These are phyloP conservation scores for Bos javanicus DNA, from an alignment of 2,113 vertebrate genomes.

Conservation along the genomic window DNA sequence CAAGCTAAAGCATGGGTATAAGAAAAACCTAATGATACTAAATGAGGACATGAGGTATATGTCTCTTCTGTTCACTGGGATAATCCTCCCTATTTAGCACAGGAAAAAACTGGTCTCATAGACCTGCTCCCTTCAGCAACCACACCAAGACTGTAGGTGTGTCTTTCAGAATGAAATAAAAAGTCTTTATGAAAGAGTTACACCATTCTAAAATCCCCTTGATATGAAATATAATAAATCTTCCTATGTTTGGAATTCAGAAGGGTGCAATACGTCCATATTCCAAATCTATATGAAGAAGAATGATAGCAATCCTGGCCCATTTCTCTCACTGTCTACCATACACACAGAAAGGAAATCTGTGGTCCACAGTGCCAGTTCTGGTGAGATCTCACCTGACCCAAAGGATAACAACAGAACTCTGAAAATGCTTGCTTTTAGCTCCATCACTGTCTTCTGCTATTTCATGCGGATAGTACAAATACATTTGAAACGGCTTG, in stretches of 20 bases:
- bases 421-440: neutral
- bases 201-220: neutral
- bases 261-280: neutral
- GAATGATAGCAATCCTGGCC: accelerated
- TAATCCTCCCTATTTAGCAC: neutral
- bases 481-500: neutral
- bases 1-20: neutral
- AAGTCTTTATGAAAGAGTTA: neutral
- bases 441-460: neutral
- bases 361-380: neutral
- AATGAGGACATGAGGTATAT: neutral
- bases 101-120: neutral
- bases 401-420: neutral
- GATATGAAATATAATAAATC: neutral
- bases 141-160: neutral
- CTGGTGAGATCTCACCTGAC: neutral
- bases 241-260: neutral
- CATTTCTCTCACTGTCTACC: neutral
- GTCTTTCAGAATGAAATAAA: neutral
- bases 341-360: neutral
- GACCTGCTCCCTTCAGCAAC: neutral
- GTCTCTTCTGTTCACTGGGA: neutral
- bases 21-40: neutral
- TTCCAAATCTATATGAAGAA: neutral
- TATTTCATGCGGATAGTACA: neutral